phyloP scores from a whole-genome alignment of 2,888 invertebrate species.

The Noctua janthe region DNA sequence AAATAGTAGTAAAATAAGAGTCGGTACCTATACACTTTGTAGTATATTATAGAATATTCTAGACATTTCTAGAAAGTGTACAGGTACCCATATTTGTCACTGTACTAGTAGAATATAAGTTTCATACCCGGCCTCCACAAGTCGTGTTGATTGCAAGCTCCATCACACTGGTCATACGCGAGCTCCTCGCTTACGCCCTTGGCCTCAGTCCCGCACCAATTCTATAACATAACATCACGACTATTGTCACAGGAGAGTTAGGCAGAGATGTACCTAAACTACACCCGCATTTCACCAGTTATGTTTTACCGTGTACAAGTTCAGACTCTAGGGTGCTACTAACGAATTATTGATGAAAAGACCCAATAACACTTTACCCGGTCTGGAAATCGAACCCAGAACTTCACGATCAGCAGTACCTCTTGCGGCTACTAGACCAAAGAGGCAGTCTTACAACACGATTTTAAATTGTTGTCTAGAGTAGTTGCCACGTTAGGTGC shows the following conservation, averaged over 20 bases:
- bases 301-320: background rate
- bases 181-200: background rate
- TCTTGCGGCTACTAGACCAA: background rate
- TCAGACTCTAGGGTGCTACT: background rate
- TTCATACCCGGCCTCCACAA: constrained; percentile 32
- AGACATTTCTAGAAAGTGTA: background rate
- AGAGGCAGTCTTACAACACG: background rate
- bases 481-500: too few relatives aligned
- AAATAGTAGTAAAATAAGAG: too few relatives aligned
- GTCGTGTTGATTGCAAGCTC: background rate
- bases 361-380: too few relatives aligned
- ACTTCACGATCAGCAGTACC: background rate
- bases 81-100: too few relatives aligned
- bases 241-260: background rate
- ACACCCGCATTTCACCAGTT: background rate
- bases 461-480: background rate
- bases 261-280: background rate
- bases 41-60: background rate
- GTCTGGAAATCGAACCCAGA: background rate
- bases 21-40: too few relatives aligned
- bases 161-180: constrained; percentile 24
- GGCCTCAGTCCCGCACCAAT: constrained; percentile 30
- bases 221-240: constrained; percentile 24
- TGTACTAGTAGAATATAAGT: background rate
- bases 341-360: background rate